phyloP scores from a whole-genome alignment of 2,888 invertebrate species.

The Gymnoscelis rufifasciata region DNA sequence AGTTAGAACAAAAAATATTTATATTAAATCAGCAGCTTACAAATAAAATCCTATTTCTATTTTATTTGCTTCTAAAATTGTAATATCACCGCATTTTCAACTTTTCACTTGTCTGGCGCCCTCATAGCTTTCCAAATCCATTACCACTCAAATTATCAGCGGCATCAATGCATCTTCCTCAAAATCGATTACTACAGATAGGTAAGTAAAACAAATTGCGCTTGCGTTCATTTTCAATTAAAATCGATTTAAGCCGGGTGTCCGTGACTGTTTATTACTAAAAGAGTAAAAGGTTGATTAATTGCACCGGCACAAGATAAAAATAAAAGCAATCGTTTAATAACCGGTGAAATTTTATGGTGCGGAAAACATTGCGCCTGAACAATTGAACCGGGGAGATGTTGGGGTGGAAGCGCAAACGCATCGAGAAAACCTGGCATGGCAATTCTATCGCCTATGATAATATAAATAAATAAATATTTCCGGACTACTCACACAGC shows the following conservation, averaged over 20 bases:
- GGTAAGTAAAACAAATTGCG: constrained; percentile 28
- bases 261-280: constrained; percentile 32
- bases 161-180: constrained; percentile 31
- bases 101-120: constrained; percentile 30
- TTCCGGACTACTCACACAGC: too few relatives aligned
- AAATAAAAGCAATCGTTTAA: constrained; percentile 56
- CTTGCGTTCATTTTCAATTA: constrained; percentile 40
- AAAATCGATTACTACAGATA: constrained; percentile 22
- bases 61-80: too few relatives aligned
- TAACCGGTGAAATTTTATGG: constrained; percentile 58
- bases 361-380: constrained; percentile 64
- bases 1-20: too few relatives aligned
- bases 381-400: constrained; percentile 65
- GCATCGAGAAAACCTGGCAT: constrained; percentile 71
- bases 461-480: too few relatives aligned
- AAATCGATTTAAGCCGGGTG: constrained; percentile 32
- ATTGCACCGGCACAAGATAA: constrained; percentile 42
- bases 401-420: constrained; percentile 62
- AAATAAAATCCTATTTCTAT: too few relatives aligned
- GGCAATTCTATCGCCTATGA: too few relatives aligned
- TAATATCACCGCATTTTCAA: too few relatives aligned
- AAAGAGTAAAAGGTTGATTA: constrained; percentile 42
- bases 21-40: too few relatives aligned
- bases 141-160: constrained; percentile 31
- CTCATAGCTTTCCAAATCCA: constrained; percentile 44